phyloP scores from a whole-genome alignment of 1,140 invertebrate species.

The Papilio glaucus region DNA sequence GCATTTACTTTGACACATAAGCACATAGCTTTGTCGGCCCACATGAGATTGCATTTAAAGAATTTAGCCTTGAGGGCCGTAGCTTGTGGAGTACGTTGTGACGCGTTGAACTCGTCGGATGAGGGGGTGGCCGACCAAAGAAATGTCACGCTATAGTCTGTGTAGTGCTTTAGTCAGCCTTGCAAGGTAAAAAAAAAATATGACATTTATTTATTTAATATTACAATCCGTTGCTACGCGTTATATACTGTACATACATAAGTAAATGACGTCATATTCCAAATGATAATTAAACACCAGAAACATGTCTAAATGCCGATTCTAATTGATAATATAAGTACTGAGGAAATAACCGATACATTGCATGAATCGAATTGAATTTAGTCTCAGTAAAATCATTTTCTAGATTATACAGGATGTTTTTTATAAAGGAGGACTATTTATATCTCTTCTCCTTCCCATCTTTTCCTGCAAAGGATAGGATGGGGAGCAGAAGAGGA shows the following conservation, averaged over 20 bases:
- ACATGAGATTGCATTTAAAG: slow-evolving; percentile 15
- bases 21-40: not conserved
- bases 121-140: slow-evolving; percentile 25
- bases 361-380: too few relatives aligned
- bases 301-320: not conserved
- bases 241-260: too few relatives aligned
- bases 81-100: not conserved
- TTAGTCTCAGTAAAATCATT: too few relatives aligned
- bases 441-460: too few relatives aligned
- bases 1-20: slow-evolving; percentile 7
- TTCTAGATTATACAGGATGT: too few relatives aligned
- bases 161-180: not conserved
- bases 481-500: too few relatives aligned
- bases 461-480: too few relatives aligned
- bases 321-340: not conserved
- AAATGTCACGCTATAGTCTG: slow-evolving; percentile 31
- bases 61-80: slow-evolving; percentile 5
- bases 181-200: not conserved
- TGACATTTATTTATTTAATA: slow-evolving; percentile 9
- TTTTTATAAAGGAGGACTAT: too few relatives aligned
- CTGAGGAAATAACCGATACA: not conserved
- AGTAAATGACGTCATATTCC: not conserved
- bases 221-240: too few relatives aligned
- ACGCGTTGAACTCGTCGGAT: slow-evolving; percentile 25
- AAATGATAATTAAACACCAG: not conserved